Conservation (phyloP, 2,113 vertebrate species). For the Heterotis niloticus region DNA sequence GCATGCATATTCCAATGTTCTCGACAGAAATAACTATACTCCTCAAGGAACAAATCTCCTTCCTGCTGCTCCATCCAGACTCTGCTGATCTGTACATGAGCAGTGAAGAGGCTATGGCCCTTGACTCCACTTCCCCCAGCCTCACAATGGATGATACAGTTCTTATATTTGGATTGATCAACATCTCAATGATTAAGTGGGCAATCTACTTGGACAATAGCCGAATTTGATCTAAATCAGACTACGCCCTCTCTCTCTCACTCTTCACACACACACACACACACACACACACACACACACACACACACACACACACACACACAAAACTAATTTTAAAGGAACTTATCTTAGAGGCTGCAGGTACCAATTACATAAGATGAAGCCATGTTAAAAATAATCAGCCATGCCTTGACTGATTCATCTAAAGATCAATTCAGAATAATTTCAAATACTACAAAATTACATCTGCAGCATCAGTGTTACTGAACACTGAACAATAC, state of each 20-base stretch:
- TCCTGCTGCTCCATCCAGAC: too few species aligned
- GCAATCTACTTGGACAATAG: too few species aligned
- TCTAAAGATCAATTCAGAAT: background rate
- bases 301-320: too few species aligned
- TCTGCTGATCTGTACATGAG: too few species aligned
- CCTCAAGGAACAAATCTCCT: background rate
- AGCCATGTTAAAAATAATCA: background rate
- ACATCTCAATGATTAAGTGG: too few species aligned
- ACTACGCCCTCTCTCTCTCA: background rate
- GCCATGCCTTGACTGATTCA: background rate
- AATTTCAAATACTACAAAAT: background rate
- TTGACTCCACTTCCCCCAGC: too few species aligned
- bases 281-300: too few species aligned
- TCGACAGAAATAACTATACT: background rate
- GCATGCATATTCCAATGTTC: too few species aligned
- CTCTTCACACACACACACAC: background rate
- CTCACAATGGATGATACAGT: too few species aligned
- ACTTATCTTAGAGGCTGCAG: background rate
- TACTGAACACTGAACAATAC: background rate
- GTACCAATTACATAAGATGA: background rate
- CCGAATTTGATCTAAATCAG: too few species aligned
- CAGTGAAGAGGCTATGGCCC: too few species aligned
- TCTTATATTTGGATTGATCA: too few species aligned
- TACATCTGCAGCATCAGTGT: background rate
- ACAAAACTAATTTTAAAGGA: conserved; percentile 6